Evolutionary conservation across 2,888 invertebrate genomes (phyloP).

Genomic region (Andrena haemorrhoa): DNA sequence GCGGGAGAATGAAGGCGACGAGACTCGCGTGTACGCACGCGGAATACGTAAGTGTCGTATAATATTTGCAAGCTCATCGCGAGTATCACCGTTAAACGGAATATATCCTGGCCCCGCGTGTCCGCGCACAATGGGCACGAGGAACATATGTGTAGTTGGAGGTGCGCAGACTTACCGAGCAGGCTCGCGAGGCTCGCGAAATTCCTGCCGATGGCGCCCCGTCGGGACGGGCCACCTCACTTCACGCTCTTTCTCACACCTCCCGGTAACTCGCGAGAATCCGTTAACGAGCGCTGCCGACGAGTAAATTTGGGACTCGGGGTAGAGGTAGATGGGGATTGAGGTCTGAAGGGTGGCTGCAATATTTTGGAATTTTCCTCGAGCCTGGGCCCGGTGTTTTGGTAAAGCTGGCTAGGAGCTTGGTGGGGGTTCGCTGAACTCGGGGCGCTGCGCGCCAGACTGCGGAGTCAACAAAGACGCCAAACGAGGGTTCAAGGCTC

Average conservation of each 20-base stretch:
- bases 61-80: conserved; percentile 67
- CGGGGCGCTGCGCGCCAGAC: neutral
- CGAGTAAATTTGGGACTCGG: no score
- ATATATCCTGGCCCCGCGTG: conserved; percentile 61
- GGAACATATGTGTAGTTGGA: neutral
- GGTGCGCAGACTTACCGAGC: conserved; percentile 7
- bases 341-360: no score
- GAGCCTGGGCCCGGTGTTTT: neutral
- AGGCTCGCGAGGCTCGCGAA: neutral
- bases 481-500: neutral
- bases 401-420: neutral
- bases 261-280: no score
- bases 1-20: neutral
- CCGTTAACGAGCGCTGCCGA: no score
- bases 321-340: no score
- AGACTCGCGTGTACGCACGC: neutral
- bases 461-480: neutral
- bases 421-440: neutral
- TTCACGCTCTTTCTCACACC: no score
- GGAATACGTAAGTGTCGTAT: conserved; percentile 62
- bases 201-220: no score
- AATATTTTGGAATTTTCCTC: neutral
- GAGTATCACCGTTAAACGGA: conserved; percentile 73
- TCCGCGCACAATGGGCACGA: conserved; percentile 30
- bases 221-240: no score